Conservation (phyloP, 2,888 invertebrate genomes). For the Heliconius charithonia region DNA sequence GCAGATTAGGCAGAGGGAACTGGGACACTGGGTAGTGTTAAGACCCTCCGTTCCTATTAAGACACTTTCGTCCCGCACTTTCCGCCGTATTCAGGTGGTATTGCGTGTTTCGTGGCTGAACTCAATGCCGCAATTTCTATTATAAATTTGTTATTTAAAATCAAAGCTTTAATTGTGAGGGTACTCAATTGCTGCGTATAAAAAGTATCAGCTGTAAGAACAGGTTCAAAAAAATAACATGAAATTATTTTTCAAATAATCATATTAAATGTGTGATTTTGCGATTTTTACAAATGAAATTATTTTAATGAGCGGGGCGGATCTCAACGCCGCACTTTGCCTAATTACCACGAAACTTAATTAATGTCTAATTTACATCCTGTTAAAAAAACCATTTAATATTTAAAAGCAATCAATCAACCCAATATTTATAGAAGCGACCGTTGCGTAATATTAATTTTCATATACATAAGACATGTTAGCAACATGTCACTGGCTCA, state of each 20-base stretch:
- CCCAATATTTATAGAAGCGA: neutral
- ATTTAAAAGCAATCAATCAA: neutral
- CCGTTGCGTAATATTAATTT: slow-evolving; percentile 4
- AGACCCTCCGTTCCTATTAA: too few species aligned
- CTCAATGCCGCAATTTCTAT: neutral
- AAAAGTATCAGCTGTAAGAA: too few species aligned
- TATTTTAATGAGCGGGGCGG: too few species aligned
- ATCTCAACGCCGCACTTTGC: too few species aligned
- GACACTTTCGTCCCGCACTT: too few species aligned
- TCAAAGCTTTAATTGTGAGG: neutral
- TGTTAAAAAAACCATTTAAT: neutral
- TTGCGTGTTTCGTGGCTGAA: neutral
- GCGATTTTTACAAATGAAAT: too few species aligned
- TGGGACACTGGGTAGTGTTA: too few species aligned
- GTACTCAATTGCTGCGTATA: neutral
- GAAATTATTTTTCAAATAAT: too few species aligned
- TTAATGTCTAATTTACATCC: neutral
- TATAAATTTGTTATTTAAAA: neutral
- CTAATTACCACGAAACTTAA: too few species aligned
- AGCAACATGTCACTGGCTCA: slow-evolving; percentile 31
- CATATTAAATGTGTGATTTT: too few species aligned
- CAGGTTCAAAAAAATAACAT: too few species aligned
- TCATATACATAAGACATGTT: slow-evolving; percentile 22
- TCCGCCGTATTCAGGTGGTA: neutral
- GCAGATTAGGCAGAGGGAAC: too few species aligned